A percentile compares a stretch with the other conserved stretches of the same genome.
Conservation (phyloP, 1,140 invertebrate genomes). For the Oncopodura yosiiana region DNA sequence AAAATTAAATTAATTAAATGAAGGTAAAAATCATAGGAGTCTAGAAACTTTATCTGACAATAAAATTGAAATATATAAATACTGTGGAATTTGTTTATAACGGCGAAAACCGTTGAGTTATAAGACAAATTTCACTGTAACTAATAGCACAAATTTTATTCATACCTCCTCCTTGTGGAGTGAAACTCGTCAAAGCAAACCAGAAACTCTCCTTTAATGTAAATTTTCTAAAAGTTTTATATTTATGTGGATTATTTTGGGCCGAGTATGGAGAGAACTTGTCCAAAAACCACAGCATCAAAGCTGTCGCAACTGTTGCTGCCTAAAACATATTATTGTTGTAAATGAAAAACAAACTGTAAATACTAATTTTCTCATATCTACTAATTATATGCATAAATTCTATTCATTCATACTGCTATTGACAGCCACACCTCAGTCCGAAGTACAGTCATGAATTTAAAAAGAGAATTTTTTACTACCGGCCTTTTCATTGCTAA, state of each 20-base stretch:
- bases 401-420: neutral
- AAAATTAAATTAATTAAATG: too few species aligned
- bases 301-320: conserved; percentile 66
- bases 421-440: too few species aligned
- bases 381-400: neutral
- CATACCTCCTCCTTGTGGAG: conserved; percentile 81
- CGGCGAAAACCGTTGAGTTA: too few species aligned
- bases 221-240: conserved; percentile 73
- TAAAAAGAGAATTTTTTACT: conserved; percentile 71
- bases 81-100: too few species aligned
- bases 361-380: neutral
- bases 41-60: too few species aligned
- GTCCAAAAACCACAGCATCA: conserved; percentile 80
- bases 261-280: conserved; percentile 82
- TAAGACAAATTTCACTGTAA: too few species aligned
- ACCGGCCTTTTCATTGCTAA: conserved; percentile 74
- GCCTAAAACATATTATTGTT: conserved; percentile 38
- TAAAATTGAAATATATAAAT: too few species aligned
- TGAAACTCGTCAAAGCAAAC: conserved; percentile 86
- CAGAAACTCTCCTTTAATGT: conserved; percentile 83
- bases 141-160: too few species aligned
- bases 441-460: conserved; percentile 82
- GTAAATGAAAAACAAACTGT: neutral
- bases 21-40: too few species aligned
- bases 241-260: conserved; percentile 67